Evolutionary conservation across 1,140 invertebrate genomes (phyloP), one percentile per base, ranked within the genome.

Genomic region (Yoshiicerus persimilis): DNA sequence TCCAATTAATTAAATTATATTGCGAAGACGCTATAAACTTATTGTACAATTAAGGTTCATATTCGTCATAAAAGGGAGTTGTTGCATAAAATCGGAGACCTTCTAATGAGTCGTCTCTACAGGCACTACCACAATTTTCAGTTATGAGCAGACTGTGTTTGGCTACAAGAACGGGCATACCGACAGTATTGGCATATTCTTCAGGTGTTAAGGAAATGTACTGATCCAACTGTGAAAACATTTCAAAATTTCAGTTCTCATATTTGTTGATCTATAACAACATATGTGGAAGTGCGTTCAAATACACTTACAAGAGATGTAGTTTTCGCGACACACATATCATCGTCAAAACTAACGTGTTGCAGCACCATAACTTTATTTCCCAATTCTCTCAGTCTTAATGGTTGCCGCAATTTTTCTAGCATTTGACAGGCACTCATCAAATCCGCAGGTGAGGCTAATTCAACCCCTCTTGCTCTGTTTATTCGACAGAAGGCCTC

Each of bases 401-500:
- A 92, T 93, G 92, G 97, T 91, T 92, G 93, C 91, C 92, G 94
- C 92, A 93, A 95, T 91, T 92, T 94, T 92, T 93, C 94, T 92
- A 95, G 91, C 91, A 95, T 94, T 92, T 94, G 94, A 93, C 97
- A 98, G 56, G 98, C 97, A 93, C 96, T 96, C n/a, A 99, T 93
- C 89, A 99, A 93, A 94, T 99, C 98, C 93, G 99, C 97, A 0
- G 98, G 97, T 6, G 98, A 99, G 47, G 99, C 93, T 6, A 99
- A 93, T 93, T 98, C 96, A 64, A 98, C 93, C 27, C 97, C 96
- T 92, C 97, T 94, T 5, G 96, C 97, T 92, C 97, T 94, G 92
- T 99, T 99, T 6, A 99, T 96, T 90, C 98, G 94, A 93, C 98
- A 99, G 93, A 98, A 99, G 6, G 97, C 98, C 94, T 99, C 99